Conservation (phyloP, 2,797 vertebrate genomes). For the Emydoidea blandingii region DNA sequence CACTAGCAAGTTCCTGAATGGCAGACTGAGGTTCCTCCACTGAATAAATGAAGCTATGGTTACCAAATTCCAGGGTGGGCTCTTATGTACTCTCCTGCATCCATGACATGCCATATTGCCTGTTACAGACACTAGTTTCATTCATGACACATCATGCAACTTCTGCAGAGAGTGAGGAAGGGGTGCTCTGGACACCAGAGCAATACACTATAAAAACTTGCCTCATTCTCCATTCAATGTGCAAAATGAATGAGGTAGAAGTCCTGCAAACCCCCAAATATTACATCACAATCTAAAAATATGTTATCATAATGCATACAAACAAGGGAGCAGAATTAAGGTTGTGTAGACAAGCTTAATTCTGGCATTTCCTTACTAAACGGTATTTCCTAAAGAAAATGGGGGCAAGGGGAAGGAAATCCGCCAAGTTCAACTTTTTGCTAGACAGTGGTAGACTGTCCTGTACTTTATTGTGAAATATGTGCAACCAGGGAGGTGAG, state of each 20-base stretch:
- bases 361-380: slow-evolving; percentile 61
- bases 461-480: neutral
- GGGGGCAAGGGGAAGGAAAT: slow-evolving; percentile 36
- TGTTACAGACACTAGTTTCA: slow-evolving; percentile 45
- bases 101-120: neutral
- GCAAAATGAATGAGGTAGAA: slow-evolving; percentile 52
- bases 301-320: slow-evolving; percentile 64
- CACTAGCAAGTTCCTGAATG: slow-evolving; percentile 14
- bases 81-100: slow-evolving; percentile 46
- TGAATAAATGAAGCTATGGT: slow-evolving; percentile 10
- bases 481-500: neutral
- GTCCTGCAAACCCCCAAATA: slow-evolving; percentile 61
- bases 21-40: neutral
- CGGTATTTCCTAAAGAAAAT: slow-evolving; percentile 15
- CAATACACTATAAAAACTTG: slow-evolving; percentile 48
- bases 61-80: neutral
- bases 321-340: slow-evolving; percentile 64
- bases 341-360: slow-evolving; percentile 51
- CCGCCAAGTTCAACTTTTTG: slow-evolving; percentile 19
- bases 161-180: slow-evolving; percentile 56
- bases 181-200: neutral
- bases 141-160: slow-evolving; percentile 46
- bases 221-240: slow-evolving; percentile 21
- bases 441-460: neutral
- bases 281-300: slow-evolving; percentile 66